Base-by-base conservation (phyloP, 2,888 invertebrate species). In the Hermodice carunculata region DNA sequence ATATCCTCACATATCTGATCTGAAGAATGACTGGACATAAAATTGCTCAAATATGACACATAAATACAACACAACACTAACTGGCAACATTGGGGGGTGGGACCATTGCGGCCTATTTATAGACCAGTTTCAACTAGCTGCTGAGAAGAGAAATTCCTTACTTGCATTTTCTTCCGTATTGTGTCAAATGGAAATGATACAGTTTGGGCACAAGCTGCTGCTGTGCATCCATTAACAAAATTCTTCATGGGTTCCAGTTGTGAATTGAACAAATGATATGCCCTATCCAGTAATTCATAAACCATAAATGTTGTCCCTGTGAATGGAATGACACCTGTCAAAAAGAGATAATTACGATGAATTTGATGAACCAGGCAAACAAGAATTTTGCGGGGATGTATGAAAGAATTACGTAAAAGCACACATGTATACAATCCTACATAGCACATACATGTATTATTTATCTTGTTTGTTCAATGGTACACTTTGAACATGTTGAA, bases 151-250 rank as follows among this genome's bases (percentile, higher is more conserved):
- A n/a, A 49, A 5, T 6, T 31, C 8, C 29, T 2, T 43, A 29
- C 57, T 43, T 57, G 57, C 57, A 57, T 57, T 28, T 42, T 57
- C 37, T 57, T 57, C 22, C 44, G 32, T 17, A 57, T 22, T 14
- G 42, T 57, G n/a, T 57, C 57, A 5, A 57, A 22, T 3, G 57
- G 57, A 28, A 57, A 57, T 8, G 43, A 24, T n/a, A 43, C 14
- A n/a, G 44, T 40, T 24, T 57, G 57, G 26, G 57, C 57, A 43
- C 40, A 26, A 28, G 43, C 24, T 14, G 42, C 29, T 11, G 43
- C 43, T 3, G 31, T 28, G 31, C 57, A 57, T 3, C 57, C 43
- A 19, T 40, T 42, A 2, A 43, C 29, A 19, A 57, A 42, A 24
- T 26, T 22, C 19, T 26, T 42, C 26, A 43, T n/a, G 17, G 43